Evolutionary conservation across 2,888 invertebrate species (phyloP), one percentile per base, ranked within the genome.

Genomic region (Eubasilissa splendida): DNA sequence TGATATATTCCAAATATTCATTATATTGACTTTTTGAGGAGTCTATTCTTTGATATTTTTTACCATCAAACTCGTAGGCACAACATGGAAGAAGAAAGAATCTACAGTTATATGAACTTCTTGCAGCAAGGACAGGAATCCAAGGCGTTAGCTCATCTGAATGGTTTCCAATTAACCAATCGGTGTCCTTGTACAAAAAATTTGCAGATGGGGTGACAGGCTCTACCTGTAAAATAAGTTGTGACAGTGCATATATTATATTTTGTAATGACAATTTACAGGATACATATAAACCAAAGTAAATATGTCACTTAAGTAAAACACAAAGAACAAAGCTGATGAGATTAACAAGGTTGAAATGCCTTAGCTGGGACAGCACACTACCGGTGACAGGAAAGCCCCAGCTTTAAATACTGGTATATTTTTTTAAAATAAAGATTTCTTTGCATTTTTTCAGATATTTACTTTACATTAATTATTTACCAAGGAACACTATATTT

Each of bases 121-220:
- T 91, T 0, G 96, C 93, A 50, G 99, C 95, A 85, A 99, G 94
- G 0, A 99, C 94, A 31, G 99, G 98, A 85, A 99, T 94, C 99
- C 99, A 99, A 0, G 99, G 98, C 9, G 99, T 99, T n/a, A 99
- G 89, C 87, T 99, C 99, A 90, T 99, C 99, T 12, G 98, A 98
- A 90, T 99, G 99, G 89, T 99, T 99, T 76, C 99, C 99, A 87
- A 99, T 97, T 75, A 99, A 89, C 98, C 98, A 98, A 86, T 97
- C 95, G 52, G 91, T 92, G n/a, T 94, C 92, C 9, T 94, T 92
- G 86, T 95, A 96, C 65, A 92, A 86, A 82, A 91, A 91, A 75
- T 91, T 87, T 83, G 93, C 92, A 10, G 94, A 94, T 71, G 96
- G 96, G 80, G 92, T 91, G 77, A 97, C 91, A 3, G 93, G 91